A percentile compares a stretch with the other conserved stretches of the same genome.
Evolutionary conservation across 2,797 vertebrate genomes (phyloP).

Genomic region (Megaceryle alcyon): DNA sequence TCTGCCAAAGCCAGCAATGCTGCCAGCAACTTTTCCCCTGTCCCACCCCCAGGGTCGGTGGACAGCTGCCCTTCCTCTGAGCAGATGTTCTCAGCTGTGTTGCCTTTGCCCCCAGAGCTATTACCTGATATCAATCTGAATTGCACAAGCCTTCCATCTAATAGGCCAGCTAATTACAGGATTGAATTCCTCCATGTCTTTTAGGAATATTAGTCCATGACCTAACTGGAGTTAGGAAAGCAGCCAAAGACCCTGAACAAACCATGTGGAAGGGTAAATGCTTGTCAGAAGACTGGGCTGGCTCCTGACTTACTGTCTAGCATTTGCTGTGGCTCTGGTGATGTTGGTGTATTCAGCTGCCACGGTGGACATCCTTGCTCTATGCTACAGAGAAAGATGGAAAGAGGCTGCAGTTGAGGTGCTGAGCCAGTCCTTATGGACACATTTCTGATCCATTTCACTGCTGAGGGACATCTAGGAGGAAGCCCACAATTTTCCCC

Average conservation of each 20-base stretch:
- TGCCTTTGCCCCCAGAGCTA: neutral
- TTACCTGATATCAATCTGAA: neutral
- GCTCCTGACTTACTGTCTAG: neutral
- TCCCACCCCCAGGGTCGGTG: neutral
- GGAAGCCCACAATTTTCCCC: neutral
- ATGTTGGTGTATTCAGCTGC: neutral
- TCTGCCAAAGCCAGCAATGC: neutral
- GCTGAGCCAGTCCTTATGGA: neutral
- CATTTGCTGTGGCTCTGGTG: neutral
- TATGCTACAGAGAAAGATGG: neutral
- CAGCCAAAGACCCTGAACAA: neutral
- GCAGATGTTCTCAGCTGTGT: fast-evolving
- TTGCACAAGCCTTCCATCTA: neutral
- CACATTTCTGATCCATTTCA: neutral
- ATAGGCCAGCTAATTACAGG: neutral
- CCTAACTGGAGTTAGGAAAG: neutral
- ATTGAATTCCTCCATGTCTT: neutral
- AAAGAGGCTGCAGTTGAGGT: neutral
- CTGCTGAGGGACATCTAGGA: neutral
- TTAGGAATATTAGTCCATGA: neutral
- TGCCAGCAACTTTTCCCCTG: neutral
- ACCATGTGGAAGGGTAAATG: neutral
- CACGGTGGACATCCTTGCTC: neutral
- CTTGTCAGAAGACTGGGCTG: neutral
- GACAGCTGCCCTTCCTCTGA: neutral